Conservation (phyloP, 2,888 invertebrate genomes). For the Drosophila nr. perissopoda region DNA sequence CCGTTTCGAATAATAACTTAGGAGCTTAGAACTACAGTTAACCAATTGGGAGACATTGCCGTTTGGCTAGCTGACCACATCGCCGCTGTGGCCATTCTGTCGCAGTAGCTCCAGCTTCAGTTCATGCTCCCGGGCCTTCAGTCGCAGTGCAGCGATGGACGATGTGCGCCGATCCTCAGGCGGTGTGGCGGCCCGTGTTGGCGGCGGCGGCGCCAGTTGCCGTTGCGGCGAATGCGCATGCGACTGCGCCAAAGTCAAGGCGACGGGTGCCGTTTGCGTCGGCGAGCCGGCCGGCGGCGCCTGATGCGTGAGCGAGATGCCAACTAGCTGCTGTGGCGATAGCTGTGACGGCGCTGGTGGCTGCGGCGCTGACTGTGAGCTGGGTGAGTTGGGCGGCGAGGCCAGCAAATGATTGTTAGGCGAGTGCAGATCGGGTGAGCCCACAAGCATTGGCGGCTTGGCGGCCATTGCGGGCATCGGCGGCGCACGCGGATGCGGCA, state of each 20-base stretch:
- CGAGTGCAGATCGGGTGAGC: conserved; percentile 81
- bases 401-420: conserved; percentile 81
- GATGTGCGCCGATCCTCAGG: conserved; percentile 93
- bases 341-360: conserved; percentile 86
- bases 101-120: conserved; percentile 92
- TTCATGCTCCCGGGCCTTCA: conserved; percentile 96
- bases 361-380: conserved; percentile 55
- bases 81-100: conserved; percentile 89
- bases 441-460: conserved; percentile 76
- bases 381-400: conserved; percentile 83
- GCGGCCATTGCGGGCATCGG: conserved; percentile 60
- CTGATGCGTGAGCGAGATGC: conserved; percentile 85
- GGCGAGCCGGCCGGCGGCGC: conserved; percentile 60
- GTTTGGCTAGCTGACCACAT: conserved; percentile 89
- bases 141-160: conserved; percentile 93
- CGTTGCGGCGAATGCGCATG: conserved; percentile 68
- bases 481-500: conserved; percentile 87
- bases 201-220: conserved; percentile 84
- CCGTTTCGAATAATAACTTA: conserved; percentile 63
- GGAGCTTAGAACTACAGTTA: conserved; percentile 57
- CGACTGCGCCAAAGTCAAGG: conserved; percentile 57
- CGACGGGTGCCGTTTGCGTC: conserved; percentile 69
- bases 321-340: conserved; percentile 87
- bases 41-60: conserved; percentile 40
- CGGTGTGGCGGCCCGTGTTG: conserved; percentile 85